Base-by-base conservation (phyloP, 2,888 invertebrate species). In the Drosophila nr. perissopoda region DNA sequence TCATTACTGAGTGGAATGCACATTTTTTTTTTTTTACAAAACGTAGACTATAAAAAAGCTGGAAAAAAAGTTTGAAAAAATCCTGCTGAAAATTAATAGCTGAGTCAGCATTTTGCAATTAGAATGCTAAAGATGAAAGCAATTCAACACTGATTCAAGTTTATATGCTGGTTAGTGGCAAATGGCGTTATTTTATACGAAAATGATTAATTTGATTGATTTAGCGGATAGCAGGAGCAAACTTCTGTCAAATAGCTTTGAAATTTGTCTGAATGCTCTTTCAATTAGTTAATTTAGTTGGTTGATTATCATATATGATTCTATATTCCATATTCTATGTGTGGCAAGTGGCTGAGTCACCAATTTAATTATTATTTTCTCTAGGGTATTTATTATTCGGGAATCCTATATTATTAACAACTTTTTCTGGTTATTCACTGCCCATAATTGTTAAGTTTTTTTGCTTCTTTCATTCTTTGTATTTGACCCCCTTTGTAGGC, bases 371-470 rank as follows among this genome's bases (percentile, higher is more conserved):
- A 57, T 25, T 16, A 21, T 10, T 31, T 57, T 57, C 4, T 42
- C 31, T 57, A 57, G 42, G 31, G 42, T 57, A 57, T 57, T 25
- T 16, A 40, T 31, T 57, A 29, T 18, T 31, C 11, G 62, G 18
- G 36, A 18, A 25, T 18, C 18, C 25, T 36, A 36, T 54, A 25
- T 36, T 18, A 25, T 34, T 36, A 13, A 13, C 25, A 54, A 16
- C 31, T 48, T n/a, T 25, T 33, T 34, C 13, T 21, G 29, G 25
- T 51, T 27, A 7, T 40, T 7, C 57, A 53, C 11, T 70, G 68
- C 18, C 57, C 46, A 38, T 33, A 54, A 70, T 53, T 70, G 69
- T 70, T 46, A 40, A 40, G 70, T 49, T 53, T 60, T 48, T 46
- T 59, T 18, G 21, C 34, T 27, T 48, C 48, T 40, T 29, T 59